Percentiles rank a stretch among this genome's conserved stretches.
These are phyloP conservation scores for Apodemus speciosus DNA, from an alignment of 2,113 vertebrate genomes.

Conservation along the genomic window DNA sequence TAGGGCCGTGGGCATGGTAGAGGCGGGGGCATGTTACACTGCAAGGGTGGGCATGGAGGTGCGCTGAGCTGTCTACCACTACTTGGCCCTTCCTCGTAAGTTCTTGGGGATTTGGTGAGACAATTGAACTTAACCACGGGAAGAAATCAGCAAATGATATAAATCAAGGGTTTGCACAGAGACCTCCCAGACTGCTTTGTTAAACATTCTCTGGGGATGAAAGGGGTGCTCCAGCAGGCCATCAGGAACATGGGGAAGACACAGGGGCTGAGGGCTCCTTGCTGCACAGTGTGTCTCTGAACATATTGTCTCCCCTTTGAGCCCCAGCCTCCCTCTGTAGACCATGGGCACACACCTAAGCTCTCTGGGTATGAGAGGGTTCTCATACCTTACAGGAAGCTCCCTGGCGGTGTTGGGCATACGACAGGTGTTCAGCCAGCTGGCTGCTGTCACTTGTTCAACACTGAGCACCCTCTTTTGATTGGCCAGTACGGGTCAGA, in stretches of 20 bases:
- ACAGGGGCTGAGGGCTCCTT: background rate
- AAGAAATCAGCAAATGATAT: background rate
- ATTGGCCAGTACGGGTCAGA: background rate
- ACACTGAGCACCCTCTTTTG: background rate
- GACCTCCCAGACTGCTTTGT: background rate
- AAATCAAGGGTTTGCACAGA: background rate
- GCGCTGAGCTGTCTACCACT: background rate
- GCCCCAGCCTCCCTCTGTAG: background rate
- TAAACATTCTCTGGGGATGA: constrained; percentile 16
- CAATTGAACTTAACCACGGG: background rate
- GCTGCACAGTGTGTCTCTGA: background rate
- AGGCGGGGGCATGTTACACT: too few species aligned
- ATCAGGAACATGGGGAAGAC: background rate
- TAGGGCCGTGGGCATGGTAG: background rate
- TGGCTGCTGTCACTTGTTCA: background rate
- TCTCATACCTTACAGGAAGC: background rate
- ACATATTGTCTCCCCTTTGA: background rate
- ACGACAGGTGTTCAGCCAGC: background rate
- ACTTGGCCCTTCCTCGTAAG: background rate
- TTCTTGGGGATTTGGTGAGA: constrained; percentile 1
- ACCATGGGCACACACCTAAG: background rate
- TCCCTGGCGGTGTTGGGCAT: background rate
- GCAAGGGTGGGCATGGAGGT: background rate
- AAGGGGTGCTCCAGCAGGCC: background rate
- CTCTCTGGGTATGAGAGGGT: background rate